Evolutionary conservation across 2,888 invertebrate genomes (phyloP), one percentile per base, ranked within the genome.

Genomic region (Flexamia atlantica): DNA sequence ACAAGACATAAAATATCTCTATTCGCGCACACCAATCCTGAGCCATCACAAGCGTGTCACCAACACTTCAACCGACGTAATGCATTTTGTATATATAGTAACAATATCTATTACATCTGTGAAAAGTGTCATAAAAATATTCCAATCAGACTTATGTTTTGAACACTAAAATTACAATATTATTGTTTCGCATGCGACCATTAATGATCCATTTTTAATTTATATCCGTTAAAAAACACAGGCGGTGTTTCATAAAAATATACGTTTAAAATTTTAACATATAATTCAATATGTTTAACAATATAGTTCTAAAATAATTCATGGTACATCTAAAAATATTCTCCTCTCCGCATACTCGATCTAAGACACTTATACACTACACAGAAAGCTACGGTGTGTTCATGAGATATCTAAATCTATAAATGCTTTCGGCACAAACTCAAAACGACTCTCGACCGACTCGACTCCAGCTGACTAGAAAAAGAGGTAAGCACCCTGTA

Each of bases 1-100:
- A 79, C 79, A 79, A 79, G 79, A 79, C 79, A 79, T 50, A 76
- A 57, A 79, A 32, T 36, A 79, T 79, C 79, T 79, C 79, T 57
- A 79, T 79, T 12, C 28, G 79, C 79, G 57, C 79, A 79, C 46
- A 79, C 57, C 79, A 32, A 30, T 36, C 79, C 79, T 79, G 36
- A 23, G 40, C 72, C 72, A 40, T 23, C 72, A 72, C 36, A 40
- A 40, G 36, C 72, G 20, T 72, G 72, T 72, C 36, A 40, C n/a
- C 23, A 40, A 36, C 36, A 72, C 68, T 36, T 40, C 72, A 40
- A 30, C 32, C 36, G 10, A 32, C n/a, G 5, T 68, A 68, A 40
- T 64, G 17, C 12, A 64, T 64, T 64, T 64, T n/a, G n/a, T n/a
- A 30, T 64, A 30, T 28, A 30, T 57, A 7, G 57, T 64, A 64